These are phyloP conservation scores for Mola mola DNA, from an alignment of 2,113 vertebrate genomes.

Conservation along the genomic window DNA sequence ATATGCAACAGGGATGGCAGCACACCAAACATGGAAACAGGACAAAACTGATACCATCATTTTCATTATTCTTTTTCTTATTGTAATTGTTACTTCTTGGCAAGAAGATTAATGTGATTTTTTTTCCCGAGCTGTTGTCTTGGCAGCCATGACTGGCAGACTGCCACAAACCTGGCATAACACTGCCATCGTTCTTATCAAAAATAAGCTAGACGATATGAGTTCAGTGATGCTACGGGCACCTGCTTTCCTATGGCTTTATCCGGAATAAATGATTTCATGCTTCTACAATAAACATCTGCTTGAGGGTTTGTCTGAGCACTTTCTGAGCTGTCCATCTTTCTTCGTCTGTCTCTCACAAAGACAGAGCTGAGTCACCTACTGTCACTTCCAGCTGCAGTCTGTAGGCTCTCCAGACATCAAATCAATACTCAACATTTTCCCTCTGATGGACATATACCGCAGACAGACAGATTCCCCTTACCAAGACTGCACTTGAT, in stretches of 20 bases:
- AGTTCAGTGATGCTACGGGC: constrained; percentile 44
- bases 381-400: constrained; percentile 75
- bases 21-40: constrained; percentile 44
- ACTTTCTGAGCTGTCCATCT: constrained; percentile 50
- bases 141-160: constrained; percentile 46
- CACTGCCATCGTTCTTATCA: constrained; percentile 55
- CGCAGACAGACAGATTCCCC: constrained; percentile 67
- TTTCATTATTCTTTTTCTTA: constrained; percentile 48
- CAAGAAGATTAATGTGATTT: constrained; percentile 55
- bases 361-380: constrained; percentile 64
- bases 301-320: constrained; percentile 35
- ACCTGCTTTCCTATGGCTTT: constrained; percentile 19
- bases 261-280: constrained; percentile 52
- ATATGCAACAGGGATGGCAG: constrained; percentile 41
- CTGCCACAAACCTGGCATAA: constrained; percentile 54
- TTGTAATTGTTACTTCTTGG: constrained; percentile 43
- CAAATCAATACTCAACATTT: constrained; percentile 81
- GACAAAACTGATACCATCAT: constrained; percentile 49
- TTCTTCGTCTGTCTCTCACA: constrained; percentile 54
- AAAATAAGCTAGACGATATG: constrained; percentile 41
- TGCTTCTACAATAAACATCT: constrained; percentile 57
- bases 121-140: constrained; percentile 54
- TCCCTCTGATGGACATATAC: constrained; percentile 76
- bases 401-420: constrained; percentile 66
- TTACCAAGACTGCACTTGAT: constrained; percentile 70